Percentiles rank a stretch among this genome's conserved stretches.
Conservation (phyloP, 2,113 vertebrate species). For the Tragelaphus scriptus region DNA sequence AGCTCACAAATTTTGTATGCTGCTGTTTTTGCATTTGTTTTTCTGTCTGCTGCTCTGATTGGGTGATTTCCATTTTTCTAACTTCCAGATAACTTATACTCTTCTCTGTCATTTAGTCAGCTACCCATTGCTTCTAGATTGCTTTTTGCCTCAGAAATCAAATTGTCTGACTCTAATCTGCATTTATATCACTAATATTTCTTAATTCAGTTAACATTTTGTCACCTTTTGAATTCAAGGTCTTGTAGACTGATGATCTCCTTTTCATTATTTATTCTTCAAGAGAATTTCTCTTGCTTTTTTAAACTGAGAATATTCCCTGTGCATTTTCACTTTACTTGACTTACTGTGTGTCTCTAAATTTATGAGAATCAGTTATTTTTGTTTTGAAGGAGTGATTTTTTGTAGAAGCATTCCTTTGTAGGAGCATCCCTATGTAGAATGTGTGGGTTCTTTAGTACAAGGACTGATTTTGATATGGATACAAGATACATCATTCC, state of each 20-base stretch:
- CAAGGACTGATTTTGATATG: neutral
- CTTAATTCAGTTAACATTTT: neutral
- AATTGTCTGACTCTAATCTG: neutral
- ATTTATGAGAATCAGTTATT: neutral
- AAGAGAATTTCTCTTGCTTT: neutral
- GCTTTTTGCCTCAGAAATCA: neutral
- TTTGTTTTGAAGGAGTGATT: neutral
- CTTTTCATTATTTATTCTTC: neutral
- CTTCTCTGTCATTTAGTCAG: neutral
- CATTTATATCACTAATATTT: neutral
- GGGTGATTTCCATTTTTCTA: neutral
- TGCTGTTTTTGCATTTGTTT: neutral
- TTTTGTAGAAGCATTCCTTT: neutral
- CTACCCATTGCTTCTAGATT: neutral
- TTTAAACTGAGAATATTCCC: neutral
- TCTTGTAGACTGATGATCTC: neutral
- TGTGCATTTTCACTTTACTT: neutral
- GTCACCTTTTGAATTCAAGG: neutral
- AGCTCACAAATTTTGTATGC: neutral
- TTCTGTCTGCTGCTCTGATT: neutral
- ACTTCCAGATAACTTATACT: neutral
- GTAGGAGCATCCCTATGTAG: neutral
- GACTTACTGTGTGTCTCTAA: neutral
- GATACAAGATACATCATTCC: neutral
- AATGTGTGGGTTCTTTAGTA: neutral